Percentiles rank a stretch among this genome's conserved stretches.
phyloP scores from a whole-genome alignment of 1,140 invertebrate species.

The Thaumatotibia leucotreta region DNA sequence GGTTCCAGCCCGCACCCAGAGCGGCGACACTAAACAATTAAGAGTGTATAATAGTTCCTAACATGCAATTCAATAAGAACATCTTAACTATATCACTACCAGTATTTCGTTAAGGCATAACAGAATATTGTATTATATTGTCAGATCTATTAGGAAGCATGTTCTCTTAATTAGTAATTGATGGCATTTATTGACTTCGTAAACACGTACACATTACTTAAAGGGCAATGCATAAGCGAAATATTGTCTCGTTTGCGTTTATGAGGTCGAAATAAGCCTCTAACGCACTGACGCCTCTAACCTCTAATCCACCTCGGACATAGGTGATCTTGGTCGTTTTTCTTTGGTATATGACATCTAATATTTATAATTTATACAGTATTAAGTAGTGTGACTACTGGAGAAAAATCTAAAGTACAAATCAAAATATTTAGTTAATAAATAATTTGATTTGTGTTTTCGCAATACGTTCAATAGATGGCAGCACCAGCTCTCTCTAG shows the following conservation, averaged over 20 bases:
- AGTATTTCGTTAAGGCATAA: slow-evolving; percentile 66
- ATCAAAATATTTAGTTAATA: too few relatives aligned
- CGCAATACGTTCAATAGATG: too few relatives aligned
- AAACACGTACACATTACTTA: slow-evolving; percentile 22
- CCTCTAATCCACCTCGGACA: too few relatives aligned
- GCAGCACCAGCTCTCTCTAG: too few relatives aligned
- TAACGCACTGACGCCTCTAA: too few relatives aligned
- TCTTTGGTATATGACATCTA: too few relatives aligned
- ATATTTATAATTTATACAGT: too few relatives aligned
- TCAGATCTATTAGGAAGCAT: slow-evolving; percentile 75
- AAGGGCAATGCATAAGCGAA: not conserved
- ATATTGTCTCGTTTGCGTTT: not conserved
- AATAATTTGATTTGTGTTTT: too few relatives aligned
- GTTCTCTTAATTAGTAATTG: slow-evolving; percentile 69
- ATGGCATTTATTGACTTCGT: slow-evolving; percentile 55
- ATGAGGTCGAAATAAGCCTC: too few relatives aligned
- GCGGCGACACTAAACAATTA: slow-evolving; percentile 33
- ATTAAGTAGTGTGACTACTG: too few relatives aligned
- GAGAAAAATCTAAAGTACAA: too few relatives aligned
- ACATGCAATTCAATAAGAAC: slow-evolving; percentile 62
- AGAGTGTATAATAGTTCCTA: slow-evolving; percentile 40
- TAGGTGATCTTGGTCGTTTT: too few relatives aligned
- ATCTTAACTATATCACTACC: slow-evolving; percentile 63
- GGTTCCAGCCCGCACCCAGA: slow-evolving; percentile 50
- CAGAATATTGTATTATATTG: slow-evolving; percentile 63